phyloP scores from a whole-genome alignment of 2,113 vertebrate species.

The Felis catus region F.catus_Fca126_mat1.0 CM031423.1:93155001-93155500 shows the following conservation, averaged over 20 bases:
- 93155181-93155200: neutral
- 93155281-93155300: accelerated
- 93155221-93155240: neutral
- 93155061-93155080: neutral
- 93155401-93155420: neutral
- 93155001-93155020: accelerated
- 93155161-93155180: neutral
- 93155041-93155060: neutral
- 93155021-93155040: neutral
- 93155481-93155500: neutral
- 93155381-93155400: too few relatives aligned
- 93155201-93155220: neutral
- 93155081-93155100: neutral
- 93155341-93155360: too few relatives aligned
- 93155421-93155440: neutral
- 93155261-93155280: accelerated
- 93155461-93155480: accelerated
- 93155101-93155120: accelerated
- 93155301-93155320: accelerated
- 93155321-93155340: neutral
- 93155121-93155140: accelerated
- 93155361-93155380: too few relatives aligned
- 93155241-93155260: neutral
- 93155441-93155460: accelerated
- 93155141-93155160: neutral